phyloP scores from a whole-genome alignment of 2,797 vertebrate genomes.

The Urophycis tenuis region DNA sequence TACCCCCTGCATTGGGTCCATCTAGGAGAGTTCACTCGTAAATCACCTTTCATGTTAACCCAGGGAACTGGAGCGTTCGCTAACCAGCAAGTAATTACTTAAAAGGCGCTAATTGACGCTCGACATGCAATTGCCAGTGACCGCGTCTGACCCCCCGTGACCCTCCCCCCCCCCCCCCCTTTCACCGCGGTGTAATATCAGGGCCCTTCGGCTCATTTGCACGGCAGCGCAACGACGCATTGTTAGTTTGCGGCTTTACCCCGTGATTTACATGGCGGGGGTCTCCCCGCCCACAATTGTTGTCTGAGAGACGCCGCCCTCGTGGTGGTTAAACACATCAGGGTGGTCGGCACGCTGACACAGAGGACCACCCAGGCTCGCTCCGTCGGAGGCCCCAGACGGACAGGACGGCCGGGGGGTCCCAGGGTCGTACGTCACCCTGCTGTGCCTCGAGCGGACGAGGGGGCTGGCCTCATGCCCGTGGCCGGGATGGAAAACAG shows the following conservation, averaged over 20 bases:
- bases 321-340: conserved; percentile 9
- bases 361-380: conserved; percentile 45
- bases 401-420: conserved; percentile 8
- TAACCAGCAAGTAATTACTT: conserved; percentile 3
- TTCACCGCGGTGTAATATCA: conserved; percentile 22
- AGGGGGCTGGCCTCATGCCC: conserved; percentile 20
- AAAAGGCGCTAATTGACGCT: not conserved
- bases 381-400: conserved; percentile 17
- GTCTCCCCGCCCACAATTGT: conserved; percentile 47
- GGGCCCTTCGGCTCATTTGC: conserved; percentile 34
- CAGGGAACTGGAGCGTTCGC: not conserved
- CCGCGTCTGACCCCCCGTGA: not conserved
- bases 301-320: not conserved
- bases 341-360: conserved; percentile 32
- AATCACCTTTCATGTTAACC: conserved; percentile 12
- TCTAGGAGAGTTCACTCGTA: conserved; percentile 13
- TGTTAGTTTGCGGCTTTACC: conserved; percentile 10
- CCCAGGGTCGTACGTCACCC: conserved; percentile 11
- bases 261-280: conserved; percentile 12
- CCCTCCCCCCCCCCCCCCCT: no score
- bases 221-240: conserved; percentile 12
- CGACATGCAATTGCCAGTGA: conserved; percentile 16
- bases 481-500: not conserved
- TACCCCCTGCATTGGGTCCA: not conserved
- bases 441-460: conserved; percentile 20